Base-by-base conservation (phyloP, 1,140 invertebrate species). In the Whitmania pigra region DNA sequence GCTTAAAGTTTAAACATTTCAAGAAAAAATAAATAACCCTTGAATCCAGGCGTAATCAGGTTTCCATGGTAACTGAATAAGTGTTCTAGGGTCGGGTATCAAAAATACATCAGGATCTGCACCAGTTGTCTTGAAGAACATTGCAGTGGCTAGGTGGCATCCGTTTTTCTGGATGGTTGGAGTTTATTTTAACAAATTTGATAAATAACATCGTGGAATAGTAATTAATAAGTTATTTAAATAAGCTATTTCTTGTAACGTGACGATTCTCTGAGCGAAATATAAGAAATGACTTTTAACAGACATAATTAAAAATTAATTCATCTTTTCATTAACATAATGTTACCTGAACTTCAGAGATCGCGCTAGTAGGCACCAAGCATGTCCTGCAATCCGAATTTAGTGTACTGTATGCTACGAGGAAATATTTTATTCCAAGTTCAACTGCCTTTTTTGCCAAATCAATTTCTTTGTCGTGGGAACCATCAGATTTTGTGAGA, bases 31-130 rank as follows among this genome's bases (percentile, higher is more conserved):
- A 63, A n/a, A 72, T 49, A n/a, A 73, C 72, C 72, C 68, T 36
- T 67, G 68, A 17, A 74, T 63, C 73, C 73, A 74, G 0, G 31
- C 73, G 67, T 72, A 74, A 43, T 74, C 73, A 13, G 70, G 73
- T 72, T 68, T 72, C 73, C 73, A 74, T 67, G 73, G 73, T 57
- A 74, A 57, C 70, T 74, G 73, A 20, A 74, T 69, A n/a, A 74
- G 53, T 15, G 69, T 73, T 53, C 43, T 67, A 0, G 73, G 69
- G 53, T 73, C 73, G 7, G 73, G 73, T 2, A 71, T 55, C 49
- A 73, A 25, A 40, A 70, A 72, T 66, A 74, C 72, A n/a, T 74
- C 73, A 20, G 73, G 73, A 57, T 74, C 73, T 27, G 73, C 70
- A 25, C 73, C 73, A 22, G 71, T 69, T 11, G 73, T 63, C 66